Evolutionary conservation across 2,797 vertebrate genomes (phyloP).

Genomic region (Acrocephalus scirpaceus): DNA sequence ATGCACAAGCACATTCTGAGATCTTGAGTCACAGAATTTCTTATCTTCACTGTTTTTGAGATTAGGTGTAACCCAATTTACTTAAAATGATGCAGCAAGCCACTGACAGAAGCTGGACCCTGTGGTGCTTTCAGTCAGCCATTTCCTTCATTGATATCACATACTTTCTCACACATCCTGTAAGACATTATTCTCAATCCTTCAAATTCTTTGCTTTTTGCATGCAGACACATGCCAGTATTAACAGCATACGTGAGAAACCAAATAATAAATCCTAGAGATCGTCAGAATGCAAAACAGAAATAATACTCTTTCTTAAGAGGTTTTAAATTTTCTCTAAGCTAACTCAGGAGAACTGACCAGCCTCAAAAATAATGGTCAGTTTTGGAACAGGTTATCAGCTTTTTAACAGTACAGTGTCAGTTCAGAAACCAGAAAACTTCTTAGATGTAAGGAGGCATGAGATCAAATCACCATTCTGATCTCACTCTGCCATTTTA

Average conservation of each 20-base stretch:
- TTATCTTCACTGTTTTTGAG: background rate
- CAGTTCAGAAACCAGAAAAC: background rate
- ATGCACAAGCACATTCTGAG: background rate
- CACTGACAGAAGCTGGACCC: background rate
- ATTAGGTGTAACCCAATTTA: background rate
- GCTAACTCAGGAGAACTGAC: background rate
- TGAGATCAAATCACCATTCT: background rate
- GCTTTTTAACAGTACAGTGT: background rate
- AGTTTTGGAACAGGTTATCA: background rate
- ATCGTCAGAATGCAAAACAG: background rate
- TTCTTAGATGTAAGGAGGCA: background rate
- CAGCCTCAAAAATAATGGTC: background rate
- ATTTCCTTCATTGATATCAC: background rate
- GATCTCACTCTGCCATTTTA: slow-evolving; percentile 18
- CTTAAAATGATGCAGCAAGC: background rate
- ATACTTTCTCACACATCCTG: background rate
- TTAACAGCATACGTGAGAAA: background rate
- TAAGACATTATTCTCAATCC: background rate
- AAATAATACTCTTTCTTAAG: background rate
- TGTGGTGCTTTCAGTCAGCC: background rate
- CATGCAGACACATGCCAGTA: background rate
- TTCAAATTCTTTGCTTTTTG: background rate
- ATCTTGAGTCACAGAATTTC: background rate
- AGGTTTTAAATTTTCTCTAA: background rate
- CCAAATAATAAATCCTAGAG: background rate